Evolutionary conservation across 2,888 invertebrate species (phyloP).

Genomic region (Cistogaster globosa): DNA sequence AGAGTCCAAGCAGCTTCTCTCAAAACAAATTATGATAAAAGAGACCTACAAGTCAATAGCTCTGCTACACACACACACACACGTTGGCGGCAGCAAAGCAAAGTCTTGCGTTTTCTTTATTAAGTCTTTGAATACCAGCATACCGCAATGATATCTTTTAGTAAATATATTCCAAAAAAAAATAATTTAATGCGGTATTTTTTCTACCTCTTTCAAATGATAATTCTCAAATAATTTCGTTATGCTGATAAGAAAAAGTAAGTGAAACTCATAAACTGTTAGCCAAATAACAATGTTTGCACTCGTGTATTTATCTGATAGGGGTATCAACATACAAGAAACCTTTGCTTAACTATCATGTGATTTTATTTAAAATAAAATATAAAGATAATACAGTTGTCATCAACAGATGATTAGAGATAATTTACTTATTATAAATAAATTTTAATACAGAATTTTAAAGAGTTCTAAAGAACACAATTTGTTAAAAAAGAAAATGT

Average conservation of each 20-base stretch:
- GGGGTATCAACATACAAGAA: neutral
- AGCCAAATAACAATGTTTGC: conserved; percentile 3
- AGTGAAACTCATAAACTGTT: conserved; percentile 29
- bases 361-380: conserved; percentile 25
- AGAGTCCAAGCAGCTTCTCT: conserved; percentile 14
- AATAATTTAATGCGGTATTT: conserved; percentile 61
- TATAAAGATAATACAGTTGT: conserved; percentile 40
- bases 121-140: conserved; percentile 1
- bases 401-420: conserved; percentile 53
- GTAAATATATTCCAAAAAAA: conserved; percentile 14
- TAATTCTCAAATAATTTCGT: conserved; percentile 51
- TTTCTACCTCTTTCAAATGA: conserved; percentile 18
- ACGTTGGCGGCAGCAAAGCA: neutral
- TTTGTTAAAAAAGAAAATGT: neutral
- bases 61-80: conserved; percentile 8
- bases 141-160: conserved; percentile 69
- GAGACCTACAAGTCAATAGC: conserved; percentile 21
- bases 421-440: neutral
- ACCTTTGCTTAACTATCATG: conserved; percentile 19
- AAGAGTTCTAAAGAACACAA: neutral
- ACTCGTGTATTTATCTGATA: neutral
- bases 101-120: neutral
- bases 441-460: neutral
- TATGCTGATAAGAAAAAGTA: conserved; percentile 29
- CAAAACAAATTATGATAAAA: conserved; percentile 36